Evolutionary conservation across 2,797 vertebrate genomes (phyloP).

Genomic region (Sebastes hubbsi): DNA sequence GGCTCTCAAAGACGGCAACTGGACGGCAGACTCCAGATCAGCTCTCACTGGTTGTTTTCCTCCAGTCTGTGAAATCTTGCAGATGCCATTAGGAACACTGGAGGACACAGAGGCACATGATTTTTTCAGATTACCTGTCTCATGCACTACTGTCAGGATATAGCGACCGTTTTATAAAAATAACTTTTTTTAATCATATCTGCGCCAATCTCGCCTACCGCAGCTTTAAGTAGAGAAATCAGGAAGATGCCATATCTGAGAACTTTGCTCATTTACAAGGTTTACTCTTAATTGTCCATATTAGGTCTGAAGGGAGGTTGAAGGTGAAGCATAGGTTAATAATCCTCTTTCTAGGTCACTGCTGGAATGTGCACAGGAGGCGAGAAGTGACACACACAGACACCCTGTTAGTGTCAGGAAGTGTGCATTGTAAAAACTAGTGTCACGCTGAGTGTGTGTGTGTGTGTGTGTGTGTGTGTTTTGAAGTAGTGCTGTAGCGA

Average conservation of each 20-base stretch:
- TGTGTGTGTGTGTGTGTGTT: slow-evolving; percentile 13
- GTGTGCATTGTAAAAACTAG: slow-evolving; percentile 74
- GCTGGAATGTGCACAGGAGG: slow-evolving; percentile 82
- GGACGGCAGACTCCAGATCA: too few relatives aligned
- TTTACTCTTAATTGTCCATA: not conserved
- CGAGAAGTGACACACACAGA: slow-evolving; percentile 62
- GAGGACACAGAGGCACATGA: too few relatives aligned
- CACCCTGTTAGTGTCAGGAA: slow-evolving; percentile 80
- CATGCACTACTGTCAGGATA: too few relatives aligned
- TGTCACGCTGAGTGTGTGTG: slow-evolving; percentile 61
- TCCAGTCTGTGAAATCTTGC: too few relatives aligned
- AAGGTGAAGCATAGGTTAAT: slow-evolving; percentile 64
- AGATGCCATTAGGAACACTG: too few relatives aligned
- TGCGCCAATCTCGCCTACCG: too few relatives aligned
- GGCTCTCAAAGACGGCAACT: too few relatives aligned
- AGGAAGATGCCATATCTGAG: not conserved
- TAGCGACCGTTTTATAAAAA: too few relatives aligned
- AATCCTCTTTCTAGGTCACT: slow-evolving; percentile 59
- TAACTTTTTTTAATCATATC: too few relatives aligned
- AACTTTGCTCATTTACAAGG: not conserved
- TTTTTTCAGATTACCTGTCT: too few relatives aligned
- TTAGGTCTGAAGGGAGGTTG: not conserved
- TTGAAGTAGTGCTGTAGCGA: slow-evolving; percentile 70
- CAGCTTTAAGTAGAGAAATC: not conserved
- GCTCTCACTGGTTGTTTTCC: too few relatives aligned